These are phyloP conservation scores for Bathybates hornii DNA, from an alignment of 2,113 vertebrate species.

Conservation along the genomic window DNA sequence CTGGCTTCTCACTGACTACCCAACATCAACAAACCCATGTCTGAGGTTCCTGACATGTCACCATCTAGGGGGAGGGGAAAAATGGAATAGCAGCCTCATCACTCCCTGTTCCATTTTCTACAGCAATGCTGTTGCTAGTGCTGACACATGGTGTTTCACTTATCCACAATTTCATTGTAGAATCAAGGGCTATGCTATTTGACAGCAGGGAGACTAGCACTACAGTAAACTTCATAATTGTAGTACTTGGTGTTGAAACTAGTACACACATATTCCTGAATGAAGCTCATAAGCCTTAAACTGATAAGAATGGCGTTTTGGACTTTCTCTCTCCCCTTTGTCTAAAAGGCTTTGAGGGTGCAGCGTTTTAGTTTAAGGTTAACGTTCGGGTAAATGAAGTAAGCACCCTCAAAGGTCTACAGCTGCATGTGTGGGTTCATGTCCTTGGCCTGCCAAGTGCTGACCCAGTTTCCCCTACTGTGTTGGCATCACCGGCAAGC, in stretches of 20 bases:
- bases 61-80: neutral
- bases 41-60: neutral
- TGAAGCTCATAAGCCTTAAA: neutral
- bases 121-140: neutral
- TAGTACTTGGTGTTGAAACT: neutral
- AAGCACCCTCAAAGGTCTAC: neutral
- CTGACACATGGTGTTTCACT: neutral
- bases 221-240: neutral
- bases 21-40: neutral
- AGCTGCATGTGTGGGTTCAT: neutral
- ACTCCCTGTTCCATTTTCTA: neutral
- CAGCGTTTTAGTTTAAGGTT: neutral
- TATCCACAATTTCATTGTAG: neutral
- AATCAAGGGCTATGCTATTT: neutral
- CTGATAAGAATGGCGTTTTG: neutral
- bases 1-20: neutral
- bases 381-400: neutral
- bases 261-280: neutral
- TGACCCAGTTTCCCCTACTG: conserved; percentile 14
- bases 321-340: neutral
- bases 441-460: neutral
- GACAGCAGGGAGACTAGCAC: neutral
- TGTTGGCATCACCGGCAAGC: conserved; percentile 22
- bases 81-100: neutral
- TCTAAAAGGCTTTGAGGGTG: neutral